Percentiles rank a stretch among this genome's conserved stretches.
phyloP scores from a whole-genome alignment of 2,888 invertebrate species.

The Brachyopa scutellaris region DNA sequence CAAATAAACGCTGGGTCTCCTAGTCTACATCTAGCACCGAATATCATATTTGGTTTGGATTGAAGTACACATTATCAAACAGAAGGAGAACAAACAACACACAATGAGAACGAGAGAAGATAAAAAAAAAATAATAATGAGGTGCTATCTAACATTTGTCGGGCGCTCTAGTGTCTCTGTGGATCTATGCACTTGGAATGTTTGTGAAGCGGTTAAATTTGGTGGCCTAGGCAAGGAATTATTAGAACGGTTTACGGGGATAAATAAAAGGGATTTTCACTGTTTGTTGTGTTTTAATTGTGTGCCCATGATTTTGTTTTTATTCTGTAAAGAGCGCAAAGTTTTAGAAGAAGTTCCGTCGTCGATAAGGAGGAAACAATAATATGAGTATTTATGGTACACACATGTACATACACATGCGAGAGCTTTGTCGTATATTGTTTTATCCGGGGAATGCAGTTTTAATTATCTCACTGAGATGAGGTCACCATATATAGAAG shows the following conservation, averaged over 20 bases:
- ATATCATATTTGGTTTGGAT: slow-evolving; percentile 48
- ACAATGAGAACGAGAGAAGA: slow-evolving; percentile 13
- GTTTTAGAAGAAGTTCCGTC: slow-evolving; percentile 48
- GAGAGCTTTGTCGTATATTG: slow-evolving; percentile 35
- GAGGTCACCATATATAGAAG: slow-evolving; percentile 8
- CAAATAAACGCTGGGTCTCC: slow-evolving; percentile 26
- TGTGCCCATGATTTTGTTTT: background rate
- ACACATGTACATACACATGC: background rate
- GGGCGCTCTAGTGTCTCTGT: slow-evolving; percentile 14
- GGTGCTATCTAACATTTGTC: slow-evolving; percentile 54
- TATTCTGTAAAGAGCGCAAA: background rate
- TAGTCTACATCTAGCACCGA: slow-evolving; percentile 16
- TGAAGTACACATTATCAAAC: slow-evolving; percentile 33
- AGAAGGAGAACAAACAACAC: slow-evolving; percentile 27
- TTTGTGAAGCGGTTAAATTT: slow-evolving; percentile 64
- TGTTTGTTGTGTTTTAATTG: slow-evolving; percentile 14
- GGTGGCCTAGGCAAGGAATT: slow-evolving; percentile 50
- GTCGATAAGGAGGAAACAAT: too few relatives aligned
- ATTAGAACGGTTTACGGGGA: slow-evolving; percentile 41
- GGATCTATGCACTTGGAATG: slow-evolving; percentile 31
- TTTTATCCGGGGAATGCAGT: slow-evolving; percentile 38
- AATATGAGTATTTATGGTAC: too few relatives aligned
- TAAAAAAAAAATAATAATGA: slow-evolving; percentile 43
- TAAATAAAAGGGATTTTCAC: slow-evolving; percentile 4
- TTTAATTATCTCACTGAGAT: slow-evolving; percentile 20